phyloP scores from a whole-genome alignment of 1,140 invertebrate species.

The Drusus annulatus region DNA sequence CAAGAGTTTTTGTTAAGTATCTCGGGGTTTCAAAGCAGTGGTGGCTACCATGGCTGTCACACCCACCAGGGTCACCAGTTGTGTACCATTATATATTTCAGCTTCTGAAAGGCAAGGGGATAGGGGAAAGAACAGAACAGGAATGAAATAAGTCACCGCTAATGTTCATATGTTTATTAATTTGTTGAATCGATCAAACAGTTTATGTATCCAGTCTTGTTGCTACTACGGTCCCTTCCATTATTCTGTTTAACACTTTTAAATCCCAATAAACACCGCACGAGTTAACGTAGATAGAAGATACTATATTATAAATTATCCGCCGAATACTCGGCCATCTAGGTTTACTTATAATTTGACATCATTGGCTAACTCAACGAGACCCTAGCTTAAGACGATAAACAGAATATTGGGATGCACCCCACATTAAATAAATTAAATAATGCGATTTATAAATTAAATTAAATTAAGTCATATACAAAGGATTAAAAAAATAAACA shows the following conservation, averaged over 20 bases:
- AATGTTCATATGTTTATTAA: conserved; percentile 47
- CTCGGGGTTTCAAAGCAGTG: too few species aligned
- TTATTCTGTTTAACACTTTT: conserved; percentile 52
- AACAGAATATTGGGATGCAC: conserved; percentile 52
- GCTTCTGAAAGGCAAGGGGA: not conserved
- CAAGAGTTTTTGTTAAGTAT: too few species aligned
- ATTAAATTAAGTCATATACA: conserved; percentile 52
- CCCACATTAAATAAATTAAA: conserved; percentile 56
- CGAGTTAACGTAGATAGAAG: conserved; percentile 1
- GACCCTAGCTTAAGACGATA: conserved; percentile 4
- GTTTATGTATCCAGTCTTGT: conserved; percentile 58
- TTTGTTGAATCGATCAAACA: conserved; percentile 58
- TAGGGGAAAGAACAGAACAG: not conserved
- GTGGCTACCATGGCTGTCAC: too few species aligned
- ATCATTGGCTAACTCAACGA: conserved; percentile 8
- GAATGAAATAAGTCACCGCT: conserved; percentile 16
- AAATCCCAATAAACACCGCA: conserved; percentile 16
- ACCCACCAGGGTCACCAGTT: too few species aligned
- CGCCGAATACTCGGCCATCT: not conserved
- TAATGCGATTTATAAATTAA: conserved; percentile 56
- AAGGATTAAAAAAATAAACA: conserved; percentile 41
- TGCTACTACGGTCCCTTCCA: conserved; percentile 50
- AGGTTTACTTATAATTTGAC: not conserved
- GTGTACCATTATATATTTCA: not conserved
- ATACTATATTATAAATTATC: not conserved